phyloP scores from a whole-genome alignment of 2,888 invertebrate species.

The Nephrotoma flavescens region DNA sequence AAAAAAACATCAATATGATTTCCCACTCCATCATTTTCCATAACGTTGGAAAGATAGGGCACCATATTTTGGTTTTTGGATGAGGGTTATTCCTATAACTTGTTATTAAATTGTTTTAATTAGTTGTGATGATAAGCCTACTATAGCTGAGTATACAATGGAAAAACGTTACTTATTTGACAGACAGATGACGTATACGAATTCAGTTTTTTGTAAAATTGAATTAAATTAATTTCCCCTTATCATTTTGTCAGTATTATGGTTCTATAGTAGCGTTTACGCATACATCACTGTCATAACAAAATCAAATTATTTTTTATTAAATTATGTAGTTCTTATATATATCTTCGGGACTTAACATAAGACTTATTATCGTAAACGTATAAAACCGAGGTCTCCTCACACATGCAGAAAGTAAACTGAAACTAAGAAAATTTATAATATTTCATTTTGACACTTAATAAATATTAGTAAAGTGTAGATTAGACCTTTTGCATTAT shows the following conservation, averaged over 20 bases:
- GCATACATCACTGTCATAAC: background rate
- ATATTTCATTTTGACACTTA: background rate
- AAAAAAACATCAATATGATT: background rate
- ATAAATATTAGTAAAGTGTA: background rate
- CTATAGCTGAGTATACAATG: background rate
- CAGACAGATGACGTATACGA: background rate
- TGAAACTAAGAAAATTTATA: background rate
- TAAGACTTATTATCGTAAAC: background rate
- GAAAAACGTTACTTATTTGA: background rate
- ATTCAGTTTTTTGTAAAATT: background rate
- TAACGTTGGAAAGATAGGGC: background rate
- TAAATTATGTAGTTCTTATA: background rate
- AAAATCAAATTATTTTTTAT: background rate
- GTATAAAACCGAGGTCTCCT: background rate
- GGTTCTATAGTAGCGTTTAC: background rate
- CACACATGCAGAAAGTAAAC: background rate
- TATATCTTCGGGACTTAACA: background rate
- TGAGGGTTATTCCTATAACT: background rate
- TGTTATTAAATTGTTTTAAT: background rate
- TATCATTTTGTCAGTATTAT: background rate
- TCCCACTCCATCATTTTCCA: background rate
- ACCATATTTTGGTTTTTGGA: background rate
- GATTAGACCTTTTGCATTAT: background rate
- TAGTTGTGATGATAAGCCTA: background rate
- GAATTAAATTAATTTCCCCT: background rate